Base-by-base conservation (phyloP, 92 coral and sea anemone species). In the Palythoa grandiflora region DNA sequence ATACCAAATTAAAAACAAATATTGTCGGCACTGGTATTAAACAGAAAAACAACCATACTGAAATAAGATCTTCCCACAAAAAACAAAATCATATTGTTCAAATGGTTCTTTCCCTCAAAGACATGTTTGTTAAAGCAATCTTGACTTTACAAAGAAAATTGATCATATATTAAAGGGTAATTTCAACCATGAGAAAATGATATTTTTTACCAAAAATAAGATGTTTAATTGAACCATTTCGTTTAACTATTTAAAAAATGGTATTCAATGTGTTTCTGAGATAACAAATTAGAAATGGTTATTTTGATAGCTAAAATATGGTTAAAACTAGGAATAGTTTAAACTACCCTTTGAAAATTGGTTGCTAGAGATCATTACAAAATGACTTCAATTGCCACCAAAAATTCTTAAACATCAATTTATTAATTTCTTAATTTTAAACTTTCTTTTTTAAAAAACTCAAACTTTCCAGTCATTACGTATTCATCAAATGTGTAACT, bases 121-220 rank as follows among this genome's bases (percentile, higher is more conserved):
- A 28, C 28, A 28, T 28, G 28, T 28, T 28, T 28, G 28, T 28
- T 28, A 28, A 28, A 28, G 28, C 28, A 28, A 28, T 28, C 28
- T 28, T 28, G 28, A 28, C 28, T 28, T 28, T 28, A 28, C 28
- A 28, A 28, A 28, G 28, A 28, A 28, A 28, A 28, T 36, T 40
- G 11, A 39, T 17, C 51, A 73, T 73, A 37, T 12, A 40, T 73
- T 39, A 70, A 70, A 70, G 38, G 75, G 75, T 70, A 70, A 38
- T 70, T 73, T 73, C 77, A 37, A 73, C 51, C 77, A 73, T 73
- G 38, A 73, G 53, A 16, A 73, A 73, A 9, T 68, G 77, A 40
- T 73, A 73, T 17, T 73, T 73, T 73, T 38, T 40, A 73, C 50
- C 51, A 73, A 73, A 73, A 36, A 73, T 38, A 8, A 73, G 6